These are phyloP conservation scores for Pedicia rivosa DNA, from an alignment of 2,888 invertebrate species.

Conservation along the genomic window DNA sequence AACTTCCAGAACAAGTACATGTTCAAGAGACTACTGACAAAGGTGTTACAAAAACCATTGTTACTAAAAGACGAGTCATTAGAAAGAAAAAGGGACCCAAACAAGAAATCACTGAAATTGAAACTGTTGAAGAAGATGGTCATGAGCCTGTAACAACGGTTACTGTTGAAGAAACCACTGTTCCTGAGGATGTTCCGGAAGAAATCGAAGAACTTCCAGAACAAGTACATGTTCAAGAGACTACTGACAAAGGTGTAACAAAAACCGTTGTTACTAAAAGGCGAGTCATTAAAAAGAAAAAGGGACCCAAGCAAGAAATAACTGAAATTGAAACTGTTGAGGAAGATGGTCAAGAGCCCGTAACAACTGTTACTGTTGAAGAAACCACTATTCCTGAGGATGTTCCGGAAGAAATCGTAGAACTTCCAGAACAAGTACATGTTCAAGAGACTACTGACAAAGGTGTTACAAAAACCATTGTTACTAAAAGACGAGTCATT, in stretches of 20 bases:
- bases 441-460: conserved; percentile 11
- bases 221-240: conserved; percentile 15
- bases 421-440: conserved; percentile 21
- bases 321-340: conserved; percentile 20
- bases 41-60: conserved; percentile 16
- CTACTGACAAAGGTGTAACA: conserved; percentile 18
- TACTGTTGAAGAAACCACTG: conserved; percentile 19
- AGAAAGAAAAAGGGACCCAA: conserved; percentile 20
- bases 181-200: conserved; percentile 14
- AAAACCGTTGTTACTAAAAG: conserved; percentile 22
- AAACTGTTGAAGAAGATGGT: conserved; percentile 20
- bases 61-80: conserved; percentile 16
- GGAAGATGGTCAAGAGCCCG: conserved; percentile 20
- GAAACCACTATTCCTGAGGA: conserved; percentile 22
- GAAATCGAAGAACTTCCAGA: conserved; percentile 15
- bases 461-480: conserved; percentile 18
- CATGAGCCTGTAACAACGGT: conserved; percentile 26
- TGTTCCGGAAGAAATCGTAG: conserved; percentile 23
- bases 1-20: conserved; percentile 24
- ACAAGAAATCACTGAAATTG: conserved; percentile 21
- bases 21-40: conserved; percentile 18
- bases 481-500: conserved; percentile 18
- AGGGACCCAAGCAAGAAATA: conserved; percentile 16
- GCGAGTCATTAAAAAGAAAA: conserved; percentile 21
- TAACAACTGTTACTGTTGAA: conserved; percentile 17